Evolutionary conservation across 2,888 invertebrate genomes (phyloP).

Genomic region (Meiosimyza platycephala): DNA sequence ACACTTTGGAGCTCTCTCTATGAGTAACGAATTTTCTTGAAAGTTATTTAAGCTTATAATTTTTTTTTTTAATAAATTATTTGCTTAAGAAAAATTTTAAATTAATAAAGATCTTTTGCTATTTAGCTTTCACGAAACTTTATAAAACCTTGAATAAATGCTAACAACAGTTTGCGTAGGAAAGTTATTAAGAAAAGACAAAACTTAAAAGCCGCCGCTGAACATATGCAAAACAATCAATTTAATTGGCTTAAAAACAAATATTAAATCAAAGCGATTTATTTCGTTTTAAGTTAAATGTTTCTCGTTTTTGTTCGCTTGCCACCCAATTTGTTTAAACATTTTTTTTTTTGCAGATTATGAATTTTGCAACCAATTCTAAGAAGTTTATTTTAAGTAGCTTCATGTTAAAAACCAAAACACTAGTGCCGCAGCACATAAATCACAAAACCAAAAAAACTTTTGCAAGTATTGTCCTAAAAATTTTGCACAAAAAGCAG

Average conservation of each 20-base stretch:
- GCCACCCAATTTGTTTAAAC: conserved; percentile 31
- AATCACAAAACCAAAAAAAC: conserved; percentile 25
- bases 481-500: no score
- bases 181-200: neutral
- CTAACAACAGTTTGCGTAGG: no score
- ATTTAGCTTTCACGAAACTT: no score
- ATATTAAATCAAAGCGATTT: conserved; percentile 21
- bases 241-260: conserved; percentile 34
- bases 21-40: no score
- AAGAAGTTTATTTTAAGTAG: conserved; percentile 5
- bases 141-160: no score
- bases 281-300: no score
- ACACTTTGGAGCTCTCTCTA: no score
- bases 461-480: neutral
- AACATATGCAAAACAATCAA: conserved; percentile 34
- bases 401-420: conserved; percentile 1
- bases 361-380: conserved; percentile 12
- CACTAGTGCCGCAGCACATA: conserved; percentile 17
- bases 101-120: no score
- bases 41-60: no score
- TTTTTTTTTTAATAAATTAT: no score
- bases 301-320: neutral
- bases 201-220: conserved; percentile 10
- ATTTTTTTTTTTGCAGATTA: neutral
- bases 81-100: no score